Conservation (phyloP, 2,888 invertebrate genomes). For the Tipula helvola region DNA sequence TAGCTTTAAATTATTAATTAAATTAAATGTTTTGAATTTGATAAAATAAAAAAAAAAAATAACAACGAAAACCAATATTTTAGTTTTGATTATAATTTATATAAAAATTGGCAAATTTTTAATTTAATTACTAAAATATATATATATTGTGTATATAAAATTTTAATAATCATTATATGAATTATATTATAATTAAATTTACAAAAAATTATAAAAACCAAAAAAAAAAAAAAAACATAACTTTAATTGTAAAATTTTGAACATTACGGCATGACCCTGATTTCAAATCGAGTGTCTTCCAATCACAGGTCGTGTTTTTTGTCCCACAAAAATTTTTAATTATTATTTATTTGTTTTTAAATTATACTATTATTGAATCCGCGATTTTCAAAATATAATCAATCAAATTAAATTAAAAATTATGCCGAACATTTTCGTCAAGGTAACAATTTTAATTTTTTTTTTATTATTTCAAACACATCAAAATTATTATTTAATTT, state of each 20-base stretch:
- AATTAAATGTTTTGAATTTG: background rate
- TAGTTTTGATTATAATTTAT: background rate
- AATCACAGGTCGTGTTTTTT: constrained; percentile 34
- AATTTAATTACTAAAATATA: background rate
- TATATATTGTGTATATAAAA: background rate
- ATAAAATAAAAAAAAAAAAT: background rate
- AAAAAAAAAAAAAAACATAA: constrained; percentile 6
- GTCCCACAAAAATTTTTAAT: background rate
- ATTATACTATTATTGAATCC: background rate
- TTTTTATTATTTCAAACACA: background rate
- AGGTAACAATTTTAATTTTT: background rate
- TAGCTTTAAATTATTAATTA: background rate
- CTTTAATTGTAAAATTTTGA: constrained; percentile 16
- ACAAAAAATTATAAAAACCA: background rate
- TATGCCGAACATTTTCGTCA: background rate
- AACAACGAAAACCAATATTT: constrained; percentile 4
- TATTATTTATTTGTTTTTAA: background rate
- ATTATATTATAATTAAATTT: background rate
- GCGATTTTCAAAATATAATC: background rate
- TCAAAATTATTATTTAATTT: background rate
- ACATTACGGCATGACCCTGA: constrained; percentile 35
- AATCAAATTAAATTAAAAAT: background rate
- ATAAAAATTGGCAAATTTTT: background rate
- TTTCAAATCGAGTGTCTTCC: constrained; percentile 39
- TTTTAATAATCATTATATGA: background rate